Evolutionary conservation across 92 coral and sea anemone species (phyloP).

Genomic region (Isaurus tuberculatus): DNA sequence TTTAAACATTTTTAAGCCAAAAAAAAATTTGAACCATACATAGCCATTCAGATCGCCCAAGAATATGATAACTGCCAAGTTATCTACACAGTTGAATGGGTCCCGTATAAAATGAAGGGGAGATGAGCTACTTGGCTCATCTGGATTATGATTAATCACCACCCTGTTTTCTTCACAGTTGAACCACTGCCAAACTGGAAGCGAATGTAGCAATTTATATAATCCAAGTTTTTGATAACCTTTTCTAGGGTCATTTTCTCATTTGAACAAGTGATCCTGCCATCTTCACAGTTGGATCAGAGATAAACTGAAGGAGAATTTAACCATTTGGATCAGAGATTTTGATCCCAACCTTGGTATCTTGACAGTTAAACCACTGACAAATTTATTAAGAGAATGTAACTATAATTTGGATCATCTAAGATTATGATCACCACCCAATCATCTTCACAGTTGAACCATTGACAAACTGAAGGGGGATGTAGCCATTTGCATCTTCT

Average conservation of each 20-base stretch:
- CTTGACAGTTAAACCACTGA: not conserved
- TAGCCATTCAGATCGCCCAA: too few species aligned
- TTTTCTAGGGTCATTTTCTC: too few species aligned
- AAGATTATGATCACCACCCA: not conserved
- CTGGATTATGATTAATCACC: not conserved
- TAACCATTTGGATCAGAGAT: not conserved
- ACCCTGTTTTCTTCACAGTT: slow-evolving; percentile 9
- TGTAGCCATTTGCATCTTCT: slow-evolving; percentile 33
- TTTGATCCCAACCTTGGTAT: not conserved
- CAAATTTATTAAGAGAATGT: slow-evolving; percentile 14
- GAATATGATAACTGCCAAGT: not conserved
- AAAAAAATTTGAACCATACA: too few species aligned
- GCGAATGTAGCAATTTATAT: too few species aligned
- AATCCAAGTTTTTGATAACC: not conserved
- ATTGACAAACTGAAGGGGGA: slow-evolving; percentile 4
- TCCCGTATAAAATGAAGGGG: not conserved
- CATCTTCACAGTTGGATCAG: not conserved
- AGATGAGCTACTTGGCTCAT: not conserved
- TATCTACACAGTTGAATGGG: slow-evolving; percentile 18
- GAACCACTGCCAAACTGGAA: not conserved
- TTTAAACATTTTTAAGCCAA: too few species aligned
- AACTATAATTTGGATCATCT: slow-evolving; percentile 1
- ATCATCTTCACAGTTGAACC: slow-evolving; percentile 12
- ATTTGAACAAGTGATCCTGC: too few species aligned
- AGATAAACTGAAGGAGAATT: not conserved